Conservation (phyloP, 2,113 vertebrate species). For the Zootoca vivipara region DNA sequence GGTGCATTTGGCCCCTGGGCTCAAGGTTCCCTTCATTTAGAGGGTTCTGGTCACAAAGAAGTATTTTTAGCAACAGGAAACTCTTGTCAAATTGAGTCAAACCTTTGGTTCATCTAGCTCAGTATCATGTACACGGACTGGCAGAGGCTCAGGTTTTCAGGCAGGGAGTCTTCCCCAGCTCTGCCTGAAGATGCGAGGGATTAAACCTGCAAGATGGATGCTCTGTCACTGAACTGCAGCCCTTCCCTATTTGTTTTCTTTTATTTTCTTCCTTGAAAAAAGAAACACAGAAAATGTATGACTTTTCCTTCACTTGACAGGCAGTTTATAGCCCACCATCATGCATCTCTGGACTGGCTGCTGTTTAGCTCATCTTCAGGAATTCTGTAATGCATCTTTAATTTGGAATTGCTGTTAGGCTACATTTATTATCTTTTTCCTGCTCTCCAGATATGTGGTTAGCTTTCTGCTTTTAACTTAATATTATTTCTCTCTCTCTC, state of each 20-base stretch:
- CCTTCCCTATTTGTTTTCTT: constrained; percentile 24
- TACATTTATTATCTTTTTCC: constrained; percentile 67
- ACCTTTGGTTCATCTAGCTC: no score
- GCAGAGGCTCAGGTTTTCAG: no score
- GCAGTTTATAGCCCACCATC: constrained; percentile 74
- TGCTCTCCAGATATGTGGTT: constrained; percentile 55
- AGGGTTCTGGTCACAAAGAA: no score
- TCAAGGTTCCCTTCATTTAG: no score
- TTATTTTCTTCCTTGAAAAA: constrained; percentile 73
- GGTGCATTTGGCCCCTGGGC: no score
- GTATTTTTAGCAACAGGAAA: no score
- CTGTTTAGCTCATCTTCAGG: constrained; percentile 61
- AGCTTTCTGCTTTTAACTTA: constrained; percentile 41
- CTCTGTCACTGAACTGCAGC: no score
- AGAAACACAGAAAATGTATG: constrained; percentile 58
- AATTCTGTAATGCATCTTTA: constrained; percentile 72
- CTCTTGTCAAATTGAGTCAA: no score
- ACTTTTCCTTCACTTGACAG: constrained; percentile 72
- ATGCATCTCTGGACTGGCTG: constrained; percentile 41
- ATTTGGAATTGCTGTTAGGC: constrained; percentile 67
- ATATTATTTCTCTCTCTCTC: not conserved
- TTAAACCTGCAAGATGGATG: no score
- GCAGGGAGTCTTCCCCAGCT: no score
- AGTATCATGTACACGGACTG: no score
- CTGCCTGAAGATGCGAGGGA: no score